Evolutionary conservation across 2,888 invertebrate species (phyloP), one percentile per base, ranked within the genome.

Genomic region (Caenorhabditis wallacei): DNA sequence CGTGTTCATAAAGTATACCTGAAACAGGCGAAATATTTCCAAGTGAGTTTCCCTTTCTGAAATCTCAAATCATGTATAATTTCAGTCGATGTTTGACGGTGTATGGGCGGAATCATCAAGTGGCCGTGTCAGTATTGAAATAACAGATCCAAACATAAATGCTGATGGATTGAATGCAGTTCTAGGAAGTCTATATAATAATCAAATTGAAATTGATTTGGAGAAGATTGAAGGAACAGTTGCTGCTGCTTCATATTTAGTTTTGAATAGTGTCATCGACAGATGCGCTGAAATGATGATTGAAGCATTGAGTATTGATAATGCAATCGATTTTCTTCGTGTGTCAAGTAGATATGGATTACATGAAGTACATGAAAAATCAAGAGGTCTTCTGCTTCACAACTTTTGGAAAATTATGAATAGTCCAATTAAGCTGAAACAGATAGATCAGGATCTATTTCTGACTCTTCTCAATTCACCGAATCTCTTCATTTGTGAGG

Each of bases 1-100:
- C 94, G 94, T 89, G 93, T 96, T 53, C 96, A 96, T 92, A 95
- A 95, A 93, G 94, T 95, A 48, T 96, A 96, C 91, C 93, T 96
- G 56, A 95, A 95, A 88, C 95, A 95, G 93, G 85, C 88, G 37
- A 80, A 82, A n/a, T 89, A 81, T 63, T 87, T 87, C 20, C 80
- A 85, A 69, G 86, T 82, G 16, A 51, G 48, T 8, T 3, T 30
- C 11, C 0, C 13, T 18, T 30, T 30, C 30, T 22, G 13, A 26
- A 24, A 7, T 35, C 24, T 40, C 1, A 16, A 30, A 10, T 35
- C 11, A 22, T 46, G 16, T 18, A 20, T n/a, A 35, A 35, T 76
- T 35, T 35, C 18, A 85, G 85, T 81, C 71, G 26, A 70, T 88
- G 53, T 70, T 88, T 51, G 68, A 76, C 16, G 87, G 87, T 13